These are phyloP conservation scores for Boulengerochromis microlepis DNA, from an alignment of 2,113 vertebrate species.

Conservation along the genomic window DNA sequence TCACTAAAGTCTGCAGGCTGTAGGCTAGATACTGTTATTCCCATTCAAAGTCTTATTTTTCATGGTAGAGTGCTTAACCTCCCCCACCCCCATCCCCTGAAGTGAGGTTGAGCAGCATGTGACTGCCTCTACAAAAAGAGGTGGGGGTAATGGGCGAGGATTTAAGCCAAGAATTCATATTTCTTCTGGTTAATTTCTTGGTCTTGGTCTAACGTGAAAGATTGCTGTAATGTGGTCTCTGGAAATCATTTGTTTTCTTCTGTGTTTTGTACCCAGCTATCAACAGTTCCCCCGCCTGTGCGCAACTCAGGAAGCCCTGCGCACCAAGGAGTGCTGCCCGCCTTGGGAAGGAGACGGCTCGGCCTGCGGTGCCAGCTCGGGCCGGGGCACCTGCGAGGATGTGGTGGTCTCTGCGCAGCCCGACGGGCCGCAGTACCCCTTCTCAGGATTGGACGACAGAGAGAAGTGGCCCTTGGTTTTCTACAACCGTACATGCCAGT, in stretches of 20 bases:
- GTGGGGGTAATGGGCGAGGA: neutral
- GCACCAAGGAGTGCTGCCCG: slow-evolving; percentile 59
- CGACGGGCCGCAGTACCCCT: slow-evolving; percentile 83
- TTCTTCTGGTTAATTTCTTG: neutral
- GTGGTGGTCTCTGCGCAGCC: slow-evolving; percentile 70
- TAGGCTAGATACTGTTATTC: neutral
- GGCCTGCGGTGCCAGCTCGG: slow-evolving; percentile 65
- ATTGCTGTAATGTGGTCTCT: slow-evolving; percentile 59
- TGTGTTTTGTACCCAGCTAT: neutral
- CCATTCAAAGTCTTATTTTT: neutral
- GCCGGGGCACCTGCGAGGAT: slow-evolving; percentile 79
- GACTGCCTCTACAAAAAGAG: slow-evolving; percentile 19
- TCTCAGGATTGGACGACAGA: slow-evolving; percentile 84
- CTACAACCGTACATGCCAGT: slow-evolving; percentile 87
- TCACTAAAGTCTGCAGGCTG: neutral
- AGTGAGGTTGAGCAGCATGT: slow-evolving; percentile 50
- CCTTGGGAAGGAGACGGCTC: slow-evolving; percentile 56
- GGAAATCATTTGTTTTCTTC: slow-evolving; percentile 37
- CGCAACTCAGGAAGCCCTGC: slow-evolving; percentile 22
- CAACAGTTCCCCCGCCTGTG: slow-evolving; percentile 61
- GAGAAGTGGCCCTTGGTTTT: slow-evolving; percentile 90
- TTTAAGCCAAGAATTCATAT: neutral
- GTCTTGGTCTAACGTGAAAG: neutral
- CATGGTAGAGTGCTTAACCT: neutral
- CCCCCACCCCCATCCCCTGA: neutral